Conservation (phyloP, 2,888 invertebrate genomes). For the Sphinx pinastri region DNA sequence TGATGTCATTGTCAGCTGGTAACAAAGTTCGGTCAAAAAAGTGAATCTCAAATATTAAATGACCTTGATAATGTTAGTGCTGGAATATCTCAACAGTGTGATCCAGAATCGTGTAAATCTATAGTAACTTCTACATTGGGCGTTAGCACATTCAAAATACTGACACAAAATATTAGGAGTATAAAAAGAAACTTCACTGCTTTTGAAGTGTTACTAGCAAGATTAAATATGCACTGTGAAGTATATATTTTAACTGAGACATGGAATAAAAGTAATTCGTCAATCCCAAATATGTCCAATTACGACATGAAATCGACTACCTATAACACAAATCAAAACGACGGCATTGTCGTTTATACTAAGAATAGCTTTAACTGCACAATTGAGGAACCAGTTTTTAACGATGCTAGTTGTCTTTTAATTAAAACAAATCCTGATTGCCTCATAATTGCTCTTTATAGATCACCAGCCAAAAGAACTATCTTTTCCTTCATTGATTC, state of each 20-base stretch:
- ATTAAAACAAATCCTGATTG: background rate
- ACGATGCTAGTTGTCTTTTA: conserved; percentile 4
- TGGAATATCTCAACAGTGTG: background rate
- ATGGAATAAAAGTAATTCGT: background rate
- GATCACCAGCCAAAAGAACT: background rate
- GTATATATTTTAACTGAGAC: background rate
- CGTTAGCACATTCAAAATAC: background rate
- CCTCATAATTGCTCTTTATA: background rate
- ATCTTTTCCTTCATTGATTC: background rate
- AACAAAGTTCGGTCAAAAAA: background rate
- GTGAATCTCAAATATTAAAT: background rate
- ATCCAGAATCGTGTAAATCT: conserved; percentile 1
- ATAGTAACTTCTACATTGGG: background rate
- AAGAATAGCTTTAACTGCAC: background rate
- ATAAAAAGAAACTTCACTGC: background rate
- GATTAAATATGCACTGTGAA: background rate
- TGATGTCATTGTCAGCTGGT: background rate
- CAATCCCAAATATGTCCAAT: background rate
- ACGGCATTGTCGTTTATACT: conserved; percentile 1
- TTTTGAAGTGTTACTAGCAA: background rate
- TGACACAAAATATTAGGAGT: conserved; percentile 1
- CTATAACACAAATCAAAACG: conserved; percentile 1
- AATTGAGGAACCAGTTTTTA: background rate
- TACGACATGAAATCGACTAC: background rate
- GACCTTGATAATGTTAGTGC: background rate